Conservation (phyloP, 2,888 invertebrate genomes). For the Lithophane socia region DNA sequence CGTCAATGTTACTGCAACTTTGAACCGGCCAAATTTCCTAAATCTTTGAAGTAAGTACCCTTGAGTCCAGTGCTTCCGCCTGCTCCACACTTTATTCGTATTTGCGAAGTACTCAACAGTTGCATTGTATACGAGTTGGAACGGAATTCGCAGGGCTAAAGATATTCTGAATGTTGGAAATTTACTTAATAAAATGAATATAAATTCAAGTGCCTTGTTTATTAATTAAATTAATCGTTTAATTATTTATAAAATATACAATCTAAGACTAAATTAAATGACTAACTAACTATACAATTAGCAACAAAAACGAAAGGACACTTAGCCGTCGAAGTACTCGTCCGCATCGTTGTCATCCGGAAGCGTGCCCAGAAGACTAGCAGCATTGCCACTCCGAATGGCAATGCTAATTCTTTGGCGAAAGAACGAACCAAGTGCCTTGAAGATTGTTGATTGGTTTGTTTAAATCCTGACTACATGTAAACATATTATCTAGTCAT, state of each 20-base stretch:
- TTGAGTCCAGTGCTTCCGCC: constrained; percentile 21
- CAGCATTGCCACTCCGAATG: no score
- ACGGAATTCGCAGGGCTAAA: constrained; percentile 18
- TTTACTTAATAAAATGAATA: neutral
- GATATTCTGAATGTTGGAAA: constrained; percentile 1
- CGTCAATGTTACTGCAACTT: constrained; percentile 28
- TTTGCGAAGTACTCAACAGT: constrained; percentile 66
- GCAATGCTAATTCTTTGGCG: no score
- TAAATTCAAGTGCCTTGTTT: neutral
- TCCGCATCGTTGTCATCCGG: no score
- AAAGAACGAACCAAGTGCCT: neutral
- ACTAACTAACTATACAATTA: no score
- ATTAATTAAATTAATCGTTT: no score
- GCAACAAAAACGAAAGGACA: no score
- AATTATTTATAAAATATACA: no score
- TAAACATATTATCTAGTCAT: no score
- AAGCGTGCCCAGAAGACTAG: no score
- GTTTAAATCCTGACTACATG: neutral
- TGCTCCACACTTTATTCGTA: constrained; percentile 62
- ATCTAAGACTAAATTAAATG: no score
- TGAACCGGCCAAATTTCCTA: constrained; percentile 42
- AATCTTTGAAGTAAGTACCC: constrained; percentile 41
- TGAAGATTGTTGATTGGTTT: neutral
- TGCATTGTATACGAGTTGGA: constrained; percentile 64
- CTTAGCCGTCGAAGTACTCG: no score